Percentiles rank a stretch among this genome's conserved stretches.
Evolutionary conservation across 2,888 invertebrate species (phyloP).

Genomic region (Fragum fragum): DNA sequence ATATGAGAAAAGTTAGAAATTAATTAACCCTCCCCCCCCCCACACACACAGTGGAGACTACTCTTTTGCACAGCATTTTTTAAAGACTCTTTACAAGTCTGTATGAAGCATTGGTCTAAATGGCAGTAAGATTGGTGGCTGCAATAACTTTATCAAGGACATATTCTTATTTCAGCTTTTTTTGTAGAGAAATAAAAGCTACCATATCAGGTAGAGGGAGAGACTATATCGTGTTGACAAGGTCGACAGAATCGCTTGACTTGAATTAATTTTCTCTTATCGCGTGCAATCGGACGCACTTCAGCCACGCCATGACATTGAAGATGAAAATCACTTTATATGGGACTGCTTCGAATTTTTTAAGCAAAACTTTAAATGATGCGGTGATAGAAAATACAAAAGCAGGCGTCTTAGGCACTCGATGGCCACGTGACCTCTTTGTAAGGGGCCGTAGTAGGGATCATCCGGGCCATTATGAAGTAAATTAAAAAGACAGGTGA

Average conservation of each 20-base stretch:
- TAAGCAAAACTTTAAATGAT: background rate
- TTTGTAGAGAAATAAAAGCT: too few species aligned
- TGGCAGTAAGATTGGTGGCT: too few species aligned
- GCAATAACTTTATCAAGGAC: too few species aligned
- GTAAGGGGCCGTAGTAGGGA: conserved; percentile 14
- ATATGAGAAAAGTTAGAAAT: too few species aligned
- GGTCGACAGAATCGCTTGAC: conserved; percentile 19
- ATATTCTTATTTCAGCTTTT: too few species aligned
- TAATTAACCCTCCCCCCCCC: too few species aligned
- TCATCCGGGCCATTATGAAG: conserved; percentile 21
- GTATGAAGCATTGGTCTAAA: too few species aligned
- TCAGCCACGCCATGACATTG: conserved; percentile 29
- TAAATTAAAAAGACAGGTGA: conserved; percentile 35
- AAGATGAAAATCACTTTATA: conserved; percentile 19
- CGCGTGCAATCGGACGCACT: conserved; percentile 29
- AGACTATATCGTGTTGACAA: background rate
- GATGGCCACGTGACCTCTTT: conserved; percentile 25
- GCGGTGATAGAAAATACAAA: conserved; percentile 10
- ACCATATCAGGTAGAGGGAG: background rate
- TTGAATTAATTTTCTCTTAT: conserved; percentile 28
- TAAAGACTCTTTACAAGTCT: too few species aligned
- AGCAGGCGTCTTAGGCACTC: conserved; percentile 14
- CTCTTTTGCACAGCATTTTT: too few species aligned
- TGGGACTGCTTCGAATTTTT: conserved; percentile 8
- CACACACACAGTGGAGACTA: too few species aligned